phyloP scores from a whole-genome alignment of 1,140 invertebrate species.

The Pseudoatta argentina region DNA sequence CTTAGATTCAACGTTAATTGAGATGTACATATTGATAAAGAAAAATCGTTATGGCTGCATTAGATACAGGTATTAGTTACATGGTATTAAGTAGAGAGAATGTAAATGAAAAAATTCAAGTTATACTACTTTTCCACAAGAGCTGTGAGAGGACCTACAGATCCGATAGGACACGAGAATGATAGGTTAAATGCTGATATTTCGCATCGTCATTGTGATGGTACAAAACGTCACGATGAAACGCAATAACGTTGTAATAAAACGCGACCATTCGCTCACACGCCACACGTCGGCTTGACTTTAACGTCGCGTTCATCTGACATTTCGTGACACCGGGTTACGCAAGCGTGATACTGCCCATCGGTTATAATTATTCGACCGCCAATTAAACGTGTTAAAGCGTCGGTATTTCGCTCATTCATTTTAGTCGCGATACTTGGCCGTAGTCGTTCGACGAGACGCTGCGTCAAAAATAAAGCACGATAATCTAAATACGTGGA shows the following conservation, averaged over 20 bases:
- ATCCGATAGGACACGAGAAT: conserved; percentile 15
- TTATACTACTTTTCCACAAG: conserved; percentile 2
- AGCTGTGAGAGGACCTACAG: neutral
- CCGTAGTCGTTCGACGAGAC: conserved; percentile 3
- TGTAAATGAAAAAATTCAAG: conserved; percentile 26
- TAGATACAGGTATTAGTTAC: conserved; percentile 12
- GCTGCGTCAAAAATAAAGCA: conserved; percentile 28
- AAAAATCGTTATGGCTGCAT: neutral
- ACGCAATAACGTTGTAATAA: conserved; percentile 63
- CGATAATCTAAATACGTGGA: neutral
- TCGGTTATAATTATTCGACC: conserved; percentile 65
- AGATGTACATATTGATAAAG: neutral
- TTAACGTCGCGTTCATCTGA: conserved; percentile 61
- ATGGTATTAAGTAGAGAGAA: neutral
- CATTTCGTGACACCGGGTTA: conserved; percentile 59
- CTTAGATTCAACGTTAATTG: neutral
- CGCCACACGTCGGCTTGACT: conserved; percentile 48
- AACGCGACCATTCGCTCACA: conserved; percentile 52
- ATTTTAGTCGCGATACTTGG: conserved; percentile 37
- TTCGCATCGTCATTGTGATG: conserved; percentile 59
- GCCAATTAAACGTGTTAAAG: conserved; percentile 63
- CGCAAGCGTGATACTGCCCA: conserved; percentile 60
- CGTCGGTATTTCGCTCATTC: conserved; percentile 46
- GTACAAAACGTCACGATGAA: conserved; percentile 62
- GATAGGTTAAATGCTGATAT: conserved; percentile 60